Base-by-base conservation (phyloP, 1,140 invertebrate genomes). In the Drosophila takahashii region DNA sequence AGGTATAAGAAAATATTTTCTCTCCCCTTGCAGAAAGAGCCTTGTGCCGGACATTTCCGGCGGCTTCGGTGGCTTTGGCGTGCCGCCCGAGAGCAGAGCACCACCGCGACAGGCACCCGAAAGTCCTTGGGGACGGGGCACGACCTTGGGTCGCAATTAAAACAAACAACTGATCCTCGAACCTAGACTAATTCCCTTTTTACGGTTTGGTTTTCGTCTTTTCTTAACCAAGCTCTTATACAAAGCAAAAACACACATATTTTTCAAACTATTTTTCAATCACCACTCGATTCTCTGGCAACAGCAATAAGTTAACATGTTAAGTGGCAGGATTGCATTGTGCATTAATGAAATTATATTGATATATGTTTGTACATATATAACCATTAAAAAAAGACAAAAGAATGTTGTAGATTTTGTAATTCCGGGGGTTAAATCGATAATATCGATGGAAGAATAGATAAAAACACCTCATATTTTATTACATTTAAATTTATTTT, bases 111-210 rank as follows among this genome's bases (percentile, higher is more conserved):
- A 81, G 93, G 94, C 72, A 0, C 52, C 85, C 15, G 67, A 79
- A 2, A 95, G 96, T 81, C 93, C 94, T 72, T 96, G 96, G 96
- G 96, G 96, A 11, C 92, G 95, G 1, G 96, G 96, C 6, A 94
- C 95, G 67, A 93, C 95, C 4, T 92, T 97, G 32, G 95, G 95
- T 1, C 93, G 93, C 27, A 75, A 90, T 58, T 89, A 18, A 18
- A 69, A 9, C 15, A 8, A 4, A 7, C 16, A 22, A 53, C 58
- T 39, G 34, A 61, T 22, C 26, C 52, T 53, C 26, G n/a, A 26
- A 34, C 32, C 27, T 74, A 70, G 66, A 47, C 61, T 78, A 86
- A 60, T 74, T 78, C 48, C 32, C 29, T 53, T 67, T 76, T 37
- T 39, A 65, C 27, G 36, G 26, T 44, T 66, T 60, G 59, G 60